These are phyloP conservation scores for Meloidogyne chitwoodi DNA, from an alignment of 1,140 invertebrate species.

Conservation along the genomic window DNA sequence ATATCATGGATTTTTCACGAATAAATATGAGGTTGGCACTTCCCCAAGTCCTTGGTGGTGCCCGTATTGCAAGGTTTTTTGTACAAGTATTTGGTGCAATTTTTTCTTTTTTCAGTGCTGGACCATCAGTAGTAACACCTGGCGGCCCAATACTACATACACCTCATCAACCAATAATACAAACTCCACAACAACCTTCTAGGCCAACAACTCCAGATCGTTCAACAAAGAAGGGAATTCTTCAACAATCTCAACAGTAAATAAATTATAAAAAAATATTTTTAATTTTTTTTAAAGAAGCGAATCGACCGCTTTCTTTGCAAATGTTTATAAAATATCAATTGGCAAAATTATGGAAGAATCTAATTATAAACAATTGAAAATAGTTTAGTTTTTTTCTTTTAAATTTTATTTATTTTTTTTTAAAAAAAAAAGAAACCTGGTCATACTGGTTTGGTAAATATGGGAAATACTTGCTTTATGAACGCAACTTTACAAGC, in stretches of 20 bases:
- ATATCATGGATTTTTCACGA: not conserved
- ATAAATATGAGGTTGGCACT: not conserved
- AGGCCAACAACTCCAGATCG: conserved; percentile 17
- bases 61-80: conserved; percentile 4
- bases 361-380: not conserved
- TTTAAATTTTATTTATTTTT: not conserved
- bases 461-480: conserved; percentile 94
- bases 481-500: conserved; percentile 97
- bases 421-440: too few relatives aligned
- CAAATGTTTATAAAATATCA: not conserved
- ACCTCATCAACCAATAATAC: not conserved
- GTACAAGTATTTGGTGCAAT: not conserved
- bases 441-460: conserved; percentile 71
- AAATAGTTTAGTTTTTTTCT: not conserved
- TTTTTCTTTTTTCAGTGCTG: conserved; percentile 3
- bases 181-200: not conserved
- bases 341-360: not conserved
- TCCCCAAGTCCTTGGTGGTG: conserved; percentile 10
- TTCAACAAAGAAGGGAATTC: conserved; percentile 1
- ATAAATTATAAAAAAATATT: not conserved
- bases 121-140: not conserved
- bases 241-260: not conserved
- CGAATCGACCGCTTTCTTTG: not conserved
- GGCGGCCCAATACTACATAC: not conserved
- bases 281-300: not conserved